Evolutionary conservation across 2,888 invertebrate genomes (phyloP).

Genomic region (Euzetes globulus): DNA sequence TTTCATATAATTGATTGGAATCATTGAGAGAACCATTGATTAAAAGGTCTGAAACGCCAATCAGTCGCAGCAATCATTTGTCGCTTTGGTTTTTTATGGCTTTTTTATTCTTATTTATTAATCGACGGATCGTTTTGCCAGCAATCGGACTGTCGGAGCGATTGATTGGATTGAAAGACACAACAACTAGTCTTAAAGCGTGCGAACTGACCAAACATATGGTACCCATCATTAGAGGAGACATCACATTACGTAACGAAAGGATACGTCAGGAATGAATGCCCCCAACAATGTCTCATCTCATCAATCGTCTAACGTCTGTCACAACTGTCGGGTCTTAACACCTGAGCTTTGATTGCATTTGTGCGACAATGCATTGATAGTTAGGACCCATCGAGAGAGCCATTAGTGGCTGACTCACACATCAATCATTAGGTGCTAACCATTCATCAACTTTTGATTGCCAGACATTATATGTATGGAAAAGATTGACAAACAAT

Average conservation of each 20-base stretch:
- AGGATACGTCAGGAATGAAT: conserved; percentile 3
- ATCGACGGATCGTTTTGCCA: not conserved
- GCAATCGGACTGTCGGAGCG: conserved; percentile 16
- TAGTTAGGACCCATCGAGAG: not conserved
- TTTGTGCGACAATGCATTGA: not conserved
- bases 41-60: conserved; percentile 20
- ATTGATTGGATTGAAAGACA: conserved; percentile 4
- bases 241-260: conserved; percentile 23
- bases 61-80: conserved; percentile 10
- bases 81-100: conserved; percentile 2
- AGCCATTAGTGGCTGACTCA: not conserved
- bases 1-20: not conserved
- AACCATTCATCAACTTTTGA: conserved; percentile 26
- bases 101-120: conserved; percentile 1
- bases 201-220: conserved; percentile 23
- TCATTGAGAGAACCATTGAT: not conserved
- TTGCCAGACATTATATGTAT: conserved; percentile 13
- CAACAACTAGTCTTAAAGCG: conserved; percentile 1
- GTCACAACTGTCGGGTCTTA: not conserved
- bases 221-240: conserved; percentile 19
- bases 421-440: not conserved
- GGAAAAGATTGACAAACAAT: conserved; percentile 20
- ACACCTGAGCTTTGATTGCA: conserved; percentile 11
- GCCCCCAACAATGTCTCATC: conserved; percentile 17
- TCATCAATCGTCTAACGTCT: conserved; percentile 27